Base-by-base conservation (phyloP, 2,113 vertebrate genomes). In the Microtus pennsylvanicus region DNA sequence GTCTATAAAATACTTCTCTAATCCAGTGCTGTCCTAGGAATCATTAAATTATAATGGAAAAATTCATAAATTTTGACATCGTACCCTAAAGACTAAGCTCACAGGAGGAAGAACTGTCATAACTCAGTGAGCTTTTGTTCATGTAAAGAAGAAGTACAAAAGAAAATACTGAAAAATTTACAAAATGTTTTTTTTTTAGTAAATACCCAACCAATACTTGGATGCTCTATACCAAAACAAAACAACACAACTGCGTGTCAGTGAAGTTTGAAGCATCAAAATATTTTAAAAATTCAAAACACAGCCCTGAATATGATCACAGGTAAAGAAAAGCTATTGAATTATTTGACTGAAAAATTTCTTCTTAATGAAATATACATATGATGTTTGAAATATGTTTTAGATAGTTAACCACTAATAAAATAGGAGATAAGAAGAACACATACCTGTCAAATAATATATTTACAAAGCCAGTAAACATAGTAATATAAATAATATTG, bases 261-360 rank as follows among this genome's bases (percentile, higher is more conserved):
- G 4, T 11, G 1, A 0, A 0, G 0, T 28, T 19, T 19, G 4
- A 8, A 63, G n/a, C 0, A 67, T 17, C 1, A 50, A 78, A 85
- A 21, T 0, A 0, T 0, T 35, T 58, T 9, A 75, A 65, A 69
- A 81, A 88, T 7, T 50, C n/a, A 19, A 52, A 58, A 28, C 70
- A 76, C 50, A 16, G 5, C 8, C 16, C 5, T 10, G 7, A 81
- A 65, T 67, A 6, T 50, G 21, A 2, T 5, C 1, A 1, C 8
- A 28, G 14, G 3, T 6, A 33, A 45, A 33, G n/a, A 61, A 87
- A 45, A 58, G 0, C 1, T 14, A 74, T 2, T 24, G 3, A 12
- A n/a, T 13, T 72, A 26, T 42, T 50, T 86, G 63, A 92, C 92
- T 42, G n/a, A 63, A 72, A 69, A 69, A 70, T 24, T 19, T 61